Conservation (phyloP, 2,888 invertebrate species). For the Muscina levida region DNA sequence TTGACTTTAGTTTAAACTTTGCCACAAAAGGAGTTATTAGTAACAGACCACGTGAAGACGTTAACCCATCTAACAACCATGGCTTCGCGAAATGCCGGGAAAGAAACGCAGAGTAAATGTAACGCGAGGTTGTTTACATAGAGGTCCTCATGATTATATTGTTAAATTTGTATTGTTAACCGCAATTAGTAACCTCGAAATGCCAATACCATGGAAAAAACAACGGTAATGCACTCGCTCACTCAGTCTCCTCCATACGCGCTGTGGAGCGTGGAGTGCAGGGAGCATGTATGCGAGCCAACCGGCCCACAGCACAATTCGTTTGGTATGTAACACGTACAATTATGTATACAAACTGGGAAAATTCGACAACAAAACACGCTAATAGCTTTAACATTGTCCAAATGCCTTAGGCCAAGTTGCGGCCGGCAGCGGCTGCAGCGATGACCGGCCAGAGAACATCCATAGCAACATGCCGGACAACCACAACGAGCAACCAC, state of each 20-base stretch:
- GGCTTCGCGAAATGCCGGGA: not conserved
- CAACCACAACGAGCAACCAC: not conserved
- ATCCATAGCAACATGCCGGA: slow-evolving; percentile 23
- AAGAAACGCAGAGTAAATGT: slow-evolving; percentile 8
- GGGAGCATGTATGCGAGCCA: not conserved
- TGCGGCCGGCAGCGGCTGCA: not conserved
- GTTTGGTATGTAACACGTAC: slow-evolving; percentile 50
- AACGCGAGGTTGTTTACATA: slow-evolving; percentile 48
- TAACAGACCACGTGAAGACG: slow-evolving; percentile 18
- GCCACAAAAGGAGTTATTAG: slow-evolving; percentile 27
- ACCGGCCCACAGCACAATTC: slow-evolving; percentile 44
- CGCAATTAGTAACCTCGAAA: slow-evolving; percentile 69
- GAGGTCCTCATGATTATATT: slow-evolving; percentile 65
- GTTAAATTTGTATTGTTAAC: slow-evolving; percentile 68
- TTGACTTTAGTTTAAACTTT: not conserved
- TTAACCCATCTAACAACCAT: not conserved
- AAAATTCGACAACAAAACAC: slow-evolving; percentile 64
- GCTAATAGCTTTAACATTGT: slow-evolving; percentile 65
- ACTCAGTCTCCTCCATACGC: not conserved
- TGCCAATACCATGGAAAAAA: slow-evolving; percentile 59
- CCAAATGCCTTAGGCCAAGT: slow-evolving; percentile 62
- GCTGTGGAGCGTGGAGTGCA: not conserved
- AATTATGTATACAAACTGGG: slow-evolving; percentile 56
- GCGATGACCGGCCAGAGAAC: slow-evolving; percentile 11
- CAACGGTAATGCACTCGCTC: slow-evolving; percentile 42